phyloP scores from a whole-genome alignment of 1,140 invertebrate species.

The Batillaria attramentaria region DNA sequence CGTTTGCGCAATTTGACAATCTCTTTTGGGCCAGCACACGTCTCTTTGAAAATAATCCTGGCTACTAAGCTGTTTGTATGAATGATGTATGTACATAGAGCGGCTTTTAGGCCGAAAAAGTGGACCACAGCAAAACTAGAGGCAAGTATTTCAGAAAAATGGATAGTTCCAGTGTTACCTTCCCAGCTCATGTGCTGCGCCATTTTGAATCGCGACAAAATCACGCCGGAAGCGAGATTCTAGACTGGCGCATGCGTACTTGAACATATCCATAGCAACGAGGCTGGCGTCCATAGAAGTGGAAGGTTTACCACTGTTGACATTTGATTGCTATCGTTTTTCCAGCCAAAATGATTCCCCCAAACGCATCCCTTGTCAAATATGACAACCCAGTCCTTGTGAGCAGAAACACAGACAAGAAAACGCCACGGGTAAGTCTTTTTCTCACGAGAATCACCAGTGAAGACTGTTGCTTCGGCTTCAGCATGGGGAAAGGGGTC shows the following conservation, averaged over 20 bases:
- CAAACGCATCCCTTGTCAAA: slow-evolving; percentile 85
- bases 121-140: too few relatives aligned
- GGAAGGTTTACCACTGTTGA: slow-evolving; percentile 30
- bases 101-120: too few relatives aligned
- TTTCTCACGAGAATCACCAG: too few relatives aligned
- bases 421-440: slow-evolving; percentile 68
- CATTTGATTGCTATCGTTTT: neutral
- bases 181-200: slow-evolving; percentile 56
- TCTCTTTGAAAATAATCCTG: too few relatives aligned
- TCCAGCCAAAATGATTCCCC: slow-evolving; percentile 74
- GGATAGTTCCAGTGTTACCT: too few relatives aligned
- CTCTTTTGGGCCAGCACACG: too few relatives aligned
- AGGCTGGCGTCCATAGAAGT: slow-evolving; percentile 28
- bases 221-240: neutral
- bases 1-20: too few relatives aligned
- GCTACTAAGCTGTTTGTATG: too few relatives aligned
- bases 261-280: slow-evolving; percentile 44
- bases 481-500: too few relatives aligned
- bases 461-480: too few relatives aligned
- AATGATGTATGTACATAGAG: too few relatives aligned
- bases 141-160: too few relatives aligned
- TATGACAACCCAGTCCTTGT: slow-evolving; percentile 92
- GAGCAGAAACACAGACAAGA: slow-evolving; percentile 74
- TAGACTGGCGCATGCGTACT: slow-evolving; percentile 42
- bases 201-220: slow-evolving; percentile 45